Conservation (phyloP, 2,888 invertebrate species). For the Pachliopta kotzebuea region DNA sequence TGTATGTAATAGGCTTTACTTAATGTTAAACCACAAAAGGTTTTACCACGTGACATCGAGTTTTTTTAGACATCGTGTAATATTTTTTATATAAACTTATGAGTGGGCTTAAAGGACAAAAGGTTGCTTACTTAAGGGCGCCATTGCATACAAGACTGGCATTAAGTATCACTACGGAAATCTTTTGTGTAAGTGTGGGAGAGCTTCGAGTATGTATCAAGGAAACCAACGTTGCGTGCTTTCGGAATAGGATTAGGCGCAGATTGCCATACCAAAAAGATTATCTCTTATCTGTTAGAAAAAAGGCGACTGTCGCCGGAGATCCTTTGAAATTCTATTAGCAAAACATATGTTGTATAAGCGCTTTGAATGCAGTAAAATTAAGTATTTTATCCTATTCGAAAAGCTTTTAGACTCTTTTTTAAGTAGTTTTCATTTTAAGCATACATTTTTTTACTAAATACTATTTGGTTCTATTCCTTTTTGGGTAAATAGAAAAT, state of each 20-base stretch:
- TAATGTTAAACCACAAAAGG: neutral
- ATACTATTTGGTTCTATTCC: too few species aligned
- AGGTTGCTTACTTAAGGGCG: constrained; percentile 50
- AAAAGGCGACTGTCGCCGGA: constrained; percentile 52
- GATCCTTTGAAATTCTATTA: constrained; percentile 63
- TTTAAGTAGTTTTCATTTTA: too few species aligned
- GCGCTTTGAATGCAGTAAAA: too few species aligned
- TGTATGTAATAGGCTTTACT: too few species aligned
- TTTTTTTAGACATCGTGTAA: constrained; percentile 23
- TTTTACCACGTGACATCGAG: constrained; percentile 6
- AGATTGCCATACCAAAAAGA: constrained; percentile 55
- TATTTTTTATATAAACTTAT: constrained; percentile 26
- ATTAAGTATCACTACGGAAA: constrained; percentile 56
- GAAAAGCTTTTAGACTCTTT: too few species aligned
- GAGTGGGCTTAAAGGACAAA: constrained; percentile 62
- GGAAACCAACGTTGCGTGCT: constrained; percentile 74
- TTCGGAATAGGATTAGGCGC: constrained; percentile 70
- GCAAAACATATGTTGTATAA: constrained; percentile 45
- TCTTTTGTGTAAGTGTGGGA: constrained; percentile 70
- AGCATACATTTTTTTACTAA: too few species aligned
- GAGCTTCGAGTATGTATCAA: constrained; percentile 57
- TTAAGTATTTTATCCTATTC: too few species aligned
- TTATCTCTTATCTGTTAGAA: constrained; percentile 62
- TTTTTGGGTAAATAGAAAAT: too few species aligned
- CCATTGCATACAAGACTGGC: constrained; percentile 52